Evolutionary conservation across 1,140 invertebrate genomes (phyloP).

Genomic region (Hermetia illucens): DNA sequence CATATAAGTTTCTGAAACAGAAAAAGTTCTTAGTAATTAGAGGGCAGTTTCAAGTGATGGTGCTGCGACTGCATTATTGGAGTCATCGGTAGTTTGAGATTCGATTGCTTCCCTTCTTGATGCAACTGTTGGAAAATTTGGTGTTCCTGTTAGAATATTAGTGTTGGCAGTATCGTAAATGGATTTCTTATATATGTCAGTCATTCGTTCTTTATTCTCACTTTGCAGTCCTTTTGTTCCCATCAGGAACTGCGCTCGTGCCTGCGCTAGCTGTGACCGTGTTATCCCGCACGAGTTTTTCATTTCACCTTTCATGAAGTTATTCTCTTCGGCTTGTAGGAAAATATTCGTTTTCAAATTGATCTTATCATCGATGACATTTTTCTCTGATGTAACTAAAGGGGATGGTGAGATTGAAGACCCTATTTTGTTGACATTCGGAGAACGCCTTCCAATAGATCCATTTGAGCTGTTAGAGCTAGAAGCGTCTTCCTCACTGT

Average conservation of each 20-base stretch:
- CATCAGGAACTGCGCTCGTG: not conserved
- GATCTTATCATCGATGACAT: slow-evolving; percentile 10
- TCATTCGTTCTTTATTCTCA: no score
- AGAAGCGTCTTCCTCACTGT: slow-evolving; percentile 49
- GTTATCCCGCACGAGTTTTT: slow-evolving; percentile 16
- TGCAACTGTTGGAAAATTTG: no score
- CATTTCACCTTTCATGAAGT: slow-evolving; percentile 29
- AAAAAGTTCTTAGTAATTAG: no score
- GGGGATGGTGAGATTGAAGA: not conserved
- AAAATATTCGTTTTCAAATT: slow-evolving; percentile 29
- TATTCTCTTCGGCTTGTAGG: slow-evolving; percentile 29
- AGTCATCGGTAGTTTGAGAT: no score
- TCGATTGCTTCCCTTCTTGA: no score
- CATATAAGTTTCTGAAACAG: no score
- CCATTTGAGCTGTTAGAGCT: slow-evolving; percentile 13
- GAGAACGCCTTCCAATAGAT: not conserved
- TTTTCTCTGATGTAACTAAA: slow-evolving; percentile 3
- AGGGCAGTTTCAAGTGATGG: no score
- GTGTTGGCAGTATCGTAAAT: no score
- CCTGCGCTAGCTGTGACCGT: not conserved
- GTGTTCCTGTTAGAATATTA: no score
- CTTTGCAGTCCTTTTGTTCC: no score
- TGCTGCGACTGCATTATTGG: no score
- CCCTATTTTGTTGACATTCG: not conserved
- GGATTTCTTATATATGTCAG: no score